phyloP scores from a whole-genome alignment of 92 coral and sea anemone species.

The Epizoanthus stellaris region DNA sequence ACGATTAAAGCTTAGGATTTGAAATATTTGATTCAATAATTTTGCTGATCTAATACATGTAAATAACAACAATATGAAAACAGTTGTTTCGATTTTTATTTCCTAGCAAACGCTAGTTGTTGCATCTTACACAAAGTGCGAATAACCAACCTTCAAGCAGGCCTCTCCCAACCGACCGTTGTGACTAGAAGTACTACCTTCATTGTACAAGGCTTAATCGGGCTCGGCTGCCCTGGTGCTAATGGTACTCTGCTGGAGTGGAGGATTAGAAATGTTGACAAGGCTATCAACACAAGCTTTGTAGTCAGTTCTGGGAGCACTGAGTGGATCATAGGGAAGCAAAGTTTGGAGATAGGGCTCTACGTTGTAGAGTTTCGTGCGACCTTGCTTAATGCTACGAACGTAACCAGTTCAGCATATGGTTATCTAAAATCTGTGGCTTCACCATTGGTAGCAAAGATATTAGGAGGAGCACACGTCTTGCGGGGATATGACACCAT shows the following conservation, averaged over 20 bases:
- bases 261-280: conserved; percentile 1
- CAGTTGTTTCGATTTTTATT: neutral
- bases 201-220: conserved; percentile 21
- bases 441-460: conserved; percentile 45
- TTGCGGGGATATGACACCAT: conserved; percentile 35
- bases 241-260: neutral
- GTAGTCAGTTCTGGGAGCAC: neutral
- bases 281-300: neutral
- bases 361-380: conserved; percentile 36
- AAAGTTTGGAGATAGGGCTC: conserved; percentile 35
- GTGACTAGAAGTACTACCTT: conserved; percentile 1
- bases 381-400: neutral
- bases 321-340: conserved; percentile 27
- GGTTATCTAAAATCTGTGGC: conserved; percentile 34
- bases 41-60: too few species aligned
- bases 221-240: conserved; percentile 7
- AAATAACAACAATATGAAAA: too few species aligned
- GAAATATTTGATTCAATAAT: too few species aligned
- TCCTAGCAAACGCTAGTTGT: neutral
- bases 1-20: too few species aligned
- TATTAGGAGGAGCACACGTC: conserved; percentile 44
- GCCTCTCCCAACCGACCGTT: neutral
- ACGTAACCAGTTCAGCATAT: neutral
- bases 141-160: neutral
- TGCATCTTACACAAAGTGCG: conserved; percentile 32